phyloP scores from a whole-genome alignment of 2,888 invertebrate species.

The Cyrtodaria siliqua region DNA sequence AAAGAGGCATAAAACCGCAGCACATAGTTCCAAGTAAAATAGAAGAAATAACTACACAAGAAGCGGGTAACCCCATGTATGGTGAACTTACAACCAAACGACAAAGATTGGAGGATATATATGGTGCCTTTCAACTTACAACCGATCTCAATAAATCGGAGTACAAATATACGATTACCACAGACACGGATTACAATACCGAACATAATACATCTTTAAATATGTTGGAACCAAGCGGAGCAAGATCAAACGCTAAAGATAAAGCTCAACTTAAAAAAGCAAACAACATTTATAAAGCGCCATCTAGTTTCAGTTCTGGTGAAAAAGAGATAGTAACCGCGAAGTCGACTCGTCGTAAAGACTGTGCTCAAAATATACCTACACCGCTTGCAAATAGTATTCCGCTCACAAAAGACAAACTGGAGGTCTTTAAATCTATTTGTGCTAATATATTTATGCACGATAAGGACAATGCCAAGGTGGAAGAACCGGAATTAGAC shows the following conservation, averaged over 20 bases:
- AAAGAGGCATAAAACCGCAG: conserved; percentile 43
- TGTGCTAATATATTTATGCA: conserved; percentile 23
- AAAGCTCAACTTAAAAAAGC: too few species aligned
- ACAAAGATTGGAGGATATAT: too few species aligned
- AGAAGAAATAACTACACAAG: neutral
- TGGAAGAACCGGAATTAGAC: conserved; percentile 10
- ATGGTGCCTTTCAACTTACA: too few species aligned
- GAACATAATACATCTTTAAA: neutral
- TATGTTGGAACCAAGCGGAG: too few species aligned
- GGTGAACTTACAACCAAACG: neutral
- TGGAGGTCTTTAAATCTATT: conserved; percentile 25
- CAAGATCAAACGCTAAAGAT: too few species aligned
- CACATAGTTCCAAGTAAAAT: conserved; percentile 22
- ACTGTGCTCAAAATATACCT: neutral
- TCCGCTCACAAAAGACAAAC: conserved; percentile 11
- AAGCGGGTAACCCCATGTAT: too few species aligned
- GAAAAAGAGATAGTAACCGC: neutral
- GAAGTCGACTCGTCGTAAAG: neutral
- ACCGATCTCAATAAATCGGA: neutral
- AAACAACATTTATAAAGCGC: too few species aligned
- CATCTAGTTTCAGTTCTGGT: too few species aligned
- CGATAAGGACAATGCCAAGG: neutral
- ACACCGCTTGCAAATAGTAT: neutral
- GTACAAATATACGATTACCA: neutral
- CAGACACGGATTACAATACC: neutral